Evolutionary conservation across 2,113 vertebrate genomes (phyloP).

Genomic region (Xiphophorus couchianus): DNA sequence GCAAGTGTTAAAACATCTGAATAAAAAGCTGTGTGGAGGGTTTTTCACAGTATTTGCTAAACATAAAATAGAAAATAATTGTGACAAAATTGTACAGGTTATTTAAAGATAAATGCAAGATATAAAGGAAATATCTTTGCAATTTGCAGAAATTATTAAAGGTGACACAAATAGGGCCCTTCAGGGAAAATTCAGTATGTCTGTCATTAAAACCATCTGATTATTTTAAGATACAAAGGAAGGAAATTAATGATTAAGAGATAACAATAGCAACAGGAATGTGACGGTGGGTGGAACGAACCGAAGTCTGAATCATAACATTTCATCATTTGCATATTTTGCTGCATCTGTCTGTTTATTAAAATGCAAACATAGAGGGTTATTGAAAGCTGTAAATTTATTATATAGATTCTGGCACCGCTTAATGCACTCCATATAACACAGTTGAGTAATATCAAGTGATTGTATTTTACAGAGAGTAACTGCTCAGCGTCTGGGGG

Average conservation of each 20-base stretch:
- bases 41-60: not conserved
- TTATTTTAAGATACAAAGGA: not conserved
- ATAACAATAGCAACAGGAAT: not conserved
- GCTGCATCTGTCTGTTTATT: not conserved
- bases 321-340: conserved; percentile 6
- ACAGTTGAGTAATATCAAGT: conserved; percentile 30
- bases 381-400: conserved; percentile 39
- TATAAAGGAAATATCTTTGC: not conserved
- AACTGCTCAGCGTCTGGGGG: not conserved
- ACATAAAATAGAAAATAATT: not conserved
- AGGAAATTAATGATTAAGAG: conserved; percentile 12
- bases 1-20: not conserved
- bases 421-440: conserved; percentile 39
- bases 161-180: not conserved
- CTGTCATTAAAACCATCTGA: not conserved
- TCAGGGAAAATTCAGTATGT: not conserved
- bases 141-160: not conserved
- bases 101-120: not conserved
- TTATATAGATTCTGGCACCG: conserved; percentile 42
- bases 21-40: not conserved
- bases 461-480: conserved; percentile 36
- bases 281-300: conserved; percentile 19
- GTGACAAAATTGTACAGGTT: too few relatives aligned
- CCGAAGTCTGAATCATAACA: not conserved
- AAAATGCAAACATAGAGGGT: conserved; percentile 20